Base-by-base conservation (phyloP, 2,888 invertebrate genomes). In the Erpobdella octoculata region DNA sequence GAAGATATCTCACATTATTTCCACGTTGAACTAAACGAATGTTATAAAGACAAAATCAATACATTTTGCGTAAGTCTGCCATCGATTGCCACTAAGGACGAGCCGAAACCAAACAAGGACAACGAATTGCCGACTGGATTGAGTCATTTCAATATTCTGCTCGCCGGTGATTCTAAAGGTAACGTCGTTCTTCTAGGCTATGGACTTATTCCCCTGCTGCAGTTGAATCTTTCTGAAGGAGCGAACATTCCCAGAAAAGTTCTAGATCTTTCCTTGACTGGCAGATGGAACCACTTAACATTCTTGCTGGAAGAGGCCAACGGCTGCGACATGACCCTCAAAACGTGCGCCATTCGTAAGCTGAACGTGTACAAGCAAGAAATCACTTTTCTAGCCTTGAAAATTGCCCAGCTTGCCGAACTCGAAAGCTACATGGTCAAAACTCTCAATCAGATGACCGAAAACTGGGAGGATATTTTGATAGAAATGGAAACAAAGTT, bases 401-500 rank as follows among this genome's bases (percentile, higher is more conserved):
- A 59, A 35, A 18, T 72, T 9, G 68, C 21, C 8, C 21, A 71
- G 25, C 46, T 71, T 18, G 21, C 25, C n/a, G 41, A 37, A 3
- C 65, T 62, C 2, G 37, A 73, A 4, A 77, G 81, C 79, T 81
- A 81, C 70, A 75, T 81, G 37, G 78, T 80, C 69, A 74, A 77
- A 18, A 81, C 80, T 88, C 79, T 82, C 28, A 78, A 80, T 46
- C 80, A 81, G 75, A 82, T 83, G 82, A 77, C 77, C 48, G 94
- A 94, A 84, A 91, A 93, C 0, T 95, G 93, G 93, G 95, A 95
- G 81, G 92, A 91, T 75, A 92, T 94, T 78, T 86, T 95, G 46
- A 82, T 93, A 59, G 94, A 95, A 85, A 91, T 95, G 89, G 94
- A 95, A 81, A 89, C 90, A 65, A 95, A 95, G 84, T 87, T 96